Percentiles rank a stretch among this genome's conserved stretches.
Conservation (phyloP, 1,140 invertebrate genomes). For the Archivesica marissinica region DNA sequence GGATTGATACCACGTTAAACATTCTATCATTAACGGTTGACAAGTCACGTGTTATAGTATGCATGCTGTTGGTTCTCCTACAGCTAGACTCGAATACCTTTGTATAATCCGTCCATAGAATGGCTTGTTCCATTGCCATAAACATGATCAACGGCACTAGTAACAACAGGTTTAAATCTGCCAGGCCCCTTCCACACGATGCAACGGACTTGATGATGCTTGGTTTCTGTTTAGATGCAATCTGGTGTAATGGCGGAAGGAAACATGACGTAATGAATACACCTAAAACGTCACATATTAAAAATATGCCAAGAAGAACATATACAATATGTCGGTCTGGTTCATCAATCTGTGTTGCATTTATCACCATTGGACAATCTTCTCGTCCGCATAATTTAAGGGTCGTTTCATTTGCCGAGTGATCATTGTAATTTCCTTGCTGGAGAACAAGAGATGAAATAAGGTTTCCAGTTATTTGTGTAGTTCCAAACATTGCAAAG, state of each 20-base stretch:
- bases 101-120: conserved; percentile 70
- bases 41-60: no score
- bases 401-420: neutral
- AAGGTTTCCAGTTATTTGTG: conserved; percentile 71
- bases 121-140: conserved; percentile 71
- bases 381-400: conserved; percentile 57
- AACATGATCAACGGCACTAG: conserved; percentile 66
- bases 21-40: no score
- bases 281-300: conserved; percentile 70
- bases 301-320: conserved; percentile 70
- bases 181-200: conserved; percentile 61
- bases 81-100: no score
- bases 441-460: conserved; percentile 68
- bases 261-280: conserved; percentile 67
- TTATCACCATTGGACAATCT: conserved; percentile 55
- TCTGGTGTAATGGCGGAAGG: conserved; percentile 63
- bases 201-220: conserved; percentile 38
- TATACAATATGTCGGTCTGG: conserved; percentile 69
- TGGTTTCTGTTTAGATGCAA: conserved; percentile 7
- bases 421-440: conserved; percentile 37
- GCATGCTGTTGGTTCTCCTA: no score
- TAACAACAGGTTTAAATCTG: conserved; percentile 58
- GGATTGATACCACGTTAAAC: no score
- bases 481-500: conserved; percentile 67
- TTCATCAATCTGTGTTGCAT: conserved; percentile 59